phyloP scores from a whole-genome alignment of 2,888 invertebrate genomes.

The Apotomis capreana region DNA sequence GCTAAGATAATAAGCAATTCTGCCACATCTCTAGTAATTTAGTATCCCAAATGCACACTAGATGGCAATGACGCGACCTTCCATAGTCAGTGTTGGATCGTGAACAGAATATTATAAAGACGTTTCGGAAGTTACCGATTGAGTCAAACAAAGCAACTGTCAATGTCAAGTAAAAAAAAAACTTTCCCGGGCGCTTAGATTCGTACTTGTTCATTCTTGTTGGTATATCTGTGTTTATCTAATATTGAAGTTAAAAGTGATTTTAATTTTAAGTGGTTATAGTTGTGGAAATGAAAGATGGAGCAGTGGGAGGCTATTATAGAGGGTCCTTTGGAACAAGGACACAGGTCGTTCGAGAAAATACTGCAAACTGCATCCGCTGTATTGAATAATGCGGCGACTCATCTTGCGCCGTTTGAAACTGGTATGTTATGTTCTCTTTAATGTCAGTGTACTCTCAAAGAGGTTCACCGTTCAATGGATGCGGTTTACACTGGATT shows the following conservation, averaged over 20 bases:
- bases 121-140: not conserved
- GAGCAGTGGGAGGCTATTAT: constrained; percentile 54
- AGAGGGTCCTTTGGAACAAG: constrained; percentile 43
- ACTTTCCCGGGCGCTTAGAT: not conserved
- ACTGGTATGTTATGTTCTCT: constrained; percentile 51
- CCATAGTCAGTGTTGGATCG: too few species aligned
- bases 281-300: constrained; percentile 45
- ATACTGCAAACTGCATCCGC: constrained; percentile 54
- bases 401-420: constrained; percentile 62
- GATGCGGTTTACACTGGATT: too few species aligned
- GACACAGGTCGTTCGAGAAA: constrained; percentile 52
- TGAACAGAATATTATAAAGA: not conserved
- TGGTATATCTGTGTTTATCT: not conserved
- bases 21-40: too few species aligned
- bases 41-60: too few species aligned
- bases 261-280: not conserved
- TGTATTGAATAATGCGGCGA: constrained; percentile 51
- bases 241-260: not conserved
- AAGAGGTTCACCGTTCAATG: too few species aligned
- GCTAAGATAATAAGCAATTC: too few species aligned
- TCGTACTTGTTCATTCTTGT: not conserved
- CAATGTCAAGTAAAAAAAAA: not conserved
- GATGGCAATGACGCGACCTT: too few species aligned
- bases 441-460: not conserved
- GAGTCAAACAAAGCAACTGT: not conserved